Percentiles rank a stretch among this genome's conserved stretches.
Conservation (phyloP, 2,888 invertebrate species). For the Melolontha melolontha region DNA sequence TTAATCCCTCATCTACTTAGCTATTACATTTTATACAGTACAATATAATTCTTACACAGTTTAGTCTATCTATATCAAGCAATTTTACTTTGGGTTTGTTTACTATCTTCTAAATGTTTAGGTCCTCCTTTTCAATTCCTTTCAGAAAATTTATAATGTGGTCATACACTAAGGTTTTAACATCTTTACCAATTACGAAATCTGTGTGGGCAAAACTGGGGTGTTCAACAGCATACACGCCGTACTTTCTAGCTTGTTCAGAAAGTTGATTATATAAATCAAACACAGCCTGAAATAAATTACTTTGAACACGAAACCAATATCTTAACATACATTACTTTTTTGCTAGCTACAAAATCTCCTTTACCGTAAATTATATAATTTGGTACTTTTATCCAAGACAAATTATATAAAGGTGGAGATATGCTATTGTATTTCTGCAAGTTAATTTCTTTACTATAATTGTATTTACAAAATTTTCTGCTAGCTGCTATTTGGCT, state of each 20-base stretch:
- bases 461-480: conserved; percentile 75
- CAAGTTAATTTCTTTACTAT: conserved; percentile 69
- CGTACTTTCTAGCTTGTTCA: conserved; percentile 14
- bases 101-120: too few relatives aligned
- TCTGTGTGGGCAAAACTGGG: conserved; percentile 51
- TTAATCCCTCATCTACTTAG: too few relatives aligned
- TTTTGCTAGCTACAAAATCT: conserved; percentile 42
- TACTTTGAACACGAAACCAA: not conserved
- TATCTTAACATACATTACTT: conserved; percentile 28
- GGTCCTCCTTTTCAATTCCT: not conserved
- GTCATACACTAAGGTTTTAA: conserved; percentile 56
- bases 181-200: conserved; percentile 58
- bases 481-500: conserved; percentile 55
- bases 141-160: conserved; percentile 40
- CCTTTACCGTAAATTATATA: conserved; percentile 45
- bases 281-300: conserved; percentile 37
- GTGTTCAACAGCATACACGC: conserved; percentile 38
- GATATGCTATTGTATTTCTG: conserved; percentile 66
- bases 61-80: too few relatives aligned
- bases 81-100: too few relatives aligned
- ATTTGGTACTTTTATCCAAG: conserved; percentile 69
- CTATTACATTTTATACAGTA: too few relatives aligned
- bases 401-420: conserved; percentile 72
- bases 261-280: conserved; percentile 34
- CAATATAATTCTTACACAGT: too few relatives aligned